Percentiles rank a stretch among this genome's conserved stretches.
These are phyloP conservation scores for Grammomys dolichurus DNA, from an alignment of 2,113 vertebrate genomes.

Conservation along the genomic window DNA sequence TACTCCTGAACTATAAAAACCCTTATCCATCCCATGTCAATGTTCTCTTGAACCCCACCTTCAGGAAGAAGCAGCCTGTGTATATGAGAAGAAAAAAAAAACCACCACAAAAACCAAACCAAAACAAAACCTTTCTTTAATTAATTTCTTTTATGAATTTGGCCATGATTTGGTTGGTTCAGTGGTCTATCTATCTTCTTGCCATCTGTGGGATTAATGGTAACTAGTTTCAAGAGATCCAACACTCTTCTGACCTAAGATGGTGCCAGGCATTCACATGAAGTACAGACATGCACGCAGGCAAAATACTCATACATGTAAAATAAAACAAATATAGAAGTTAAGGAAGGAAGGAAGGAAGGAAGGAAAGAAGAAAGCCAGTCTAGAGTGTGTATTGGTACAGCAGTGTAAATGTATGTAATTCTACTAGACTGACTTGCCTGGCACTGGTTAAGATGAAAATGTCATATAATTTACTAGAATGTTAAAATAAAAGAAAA, in stretches of 20 bases:
- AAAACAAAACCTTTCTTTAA: not conserved
- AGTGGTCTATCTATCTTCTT: not conserved
- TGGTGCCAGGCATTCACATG: not conserved
- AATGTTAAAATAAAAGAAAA: not conserved
- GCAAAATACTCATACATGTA: not conserved
- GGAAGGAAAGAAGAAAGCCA: not conserved
- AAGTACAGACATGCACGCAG: too few relatives aligned
- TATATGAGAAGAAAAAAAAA: too few relatives aligned
- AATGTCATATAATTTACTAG: not conserved
- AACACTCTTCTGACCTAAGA: not conserved
- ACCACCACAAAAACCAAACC: too few relatives aligned
- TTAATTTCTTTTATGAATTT: not conserved
- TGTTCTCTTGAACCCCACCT: not conserved
- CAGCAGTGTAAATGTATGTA: fast-evolving
- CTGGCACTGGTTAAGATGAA: not conserved
- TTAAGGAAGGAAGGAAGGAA: not conserved
- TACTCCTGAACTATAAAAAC: not conserved
- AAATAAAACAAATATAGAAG: not conserved
- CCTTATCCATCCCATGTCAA: not conserved
- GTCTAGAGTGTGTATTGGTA: not conserved
- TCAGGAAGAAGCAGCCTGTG: not conserved
- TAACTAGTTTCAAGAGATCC: not conserved
- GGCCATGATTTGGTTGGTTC: not conserved
- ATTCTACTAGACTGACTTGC: fast-evolving
- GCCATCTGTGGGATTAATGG: not conserved